phyloP scores from a whole-genome alignment of 2,113 vertebrate genomes.

The zebrafish (Danio rerio) region GRCz12tu NC_133191.1:29769001-29769500 shows the following conservation, averaged over 20 bases:
- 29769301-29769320: conserved; percentile 47
- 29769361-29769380: conserved; percentile 54
- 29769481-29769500: conserved; percentile 27
- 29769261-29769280: background rate
- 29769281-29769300: conserved; percentile 40
- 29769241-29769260: background rate
- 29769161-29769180: conserved; percentile 53
- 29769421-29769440: conserved; percentile 51
- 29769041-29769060: conserved; percentile 24
- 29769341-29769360: conserved; percentile 58
- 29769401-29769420: background rate
- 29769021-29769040: conserved; percentile 34
- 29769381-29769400: conserved; percentile 38
- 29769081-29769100: conserved; percentile 8
- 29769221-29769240: conserved; percentile 44
- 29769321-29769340: conserved; percentile 54
- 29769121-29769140: conserved; percentile 30
- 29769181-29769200: conserved; percentile 40
- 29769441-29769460: conserved; percentile 54
- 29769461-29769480: conserved; percentile 59
- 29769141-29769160: conserved; percentile 42
- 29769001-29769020: conserved; percentile 26
- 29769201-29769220: conserved; percentile 48
- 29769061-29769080: conserved; percentile 1
- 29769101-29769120: conserved; percentile 48